Evolutionary conservation across 2,113 vertebrate species (phyloP).

Genomic region (Acanthochromis polyacanthus): DNA sequence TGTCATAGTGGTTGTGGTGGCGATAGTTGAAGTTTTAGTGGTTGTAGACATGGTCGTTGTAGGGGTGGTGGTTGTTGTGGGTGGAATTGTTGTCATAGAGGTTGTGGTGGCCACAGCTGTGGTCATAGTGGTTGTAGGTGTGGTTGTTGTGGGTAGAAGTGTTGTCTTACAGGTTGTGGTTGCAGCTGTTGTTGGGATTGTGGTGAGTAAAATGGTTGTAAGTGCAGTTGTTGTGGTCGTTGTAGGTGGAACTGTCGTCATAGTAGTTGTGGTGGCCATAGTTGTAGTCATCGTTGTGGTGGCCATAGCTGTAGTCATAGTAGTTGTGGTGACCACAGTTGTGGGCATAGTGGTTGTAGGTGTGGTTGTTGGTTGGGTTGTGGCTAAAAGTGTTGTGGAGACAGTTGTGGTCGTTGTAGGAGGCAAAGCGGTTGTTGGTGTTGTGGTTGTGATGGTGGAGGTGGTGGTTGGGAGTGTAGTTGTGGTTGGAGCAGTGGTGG

Average conservation of each 20-base stretch:
- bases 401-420: not conserved
- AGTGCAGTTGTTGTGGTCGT: constrained; percentile 26
- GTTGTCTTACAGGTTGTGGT: not conserved
- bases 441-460: not conserved
- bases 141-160: not conserved
- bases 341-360: not conserved
- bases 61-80: not conserved
- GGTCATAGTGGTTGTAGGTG: not conserved
- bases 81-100: not conserved
- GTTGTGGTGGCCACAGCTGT: not conserved
- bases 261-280: not conserved
- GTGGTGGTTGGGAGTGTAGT: not conserved
- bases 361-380: not conserved
- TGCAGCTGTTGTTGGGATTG: constrained; percentile 7
- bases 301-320: not conserved
- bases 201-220: not conserved
- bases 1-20: constrained; percentile 5
- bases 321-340: not conserved
- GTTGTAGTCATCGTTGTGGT: not conserved
- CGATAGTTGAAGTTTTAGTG: not conserved
- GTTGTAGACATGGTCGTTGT: not conserved
- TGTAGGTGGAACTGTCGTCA: constrained; percentile 6
- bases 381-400: not conserved
- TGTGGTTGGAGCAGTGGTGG: not conserved
- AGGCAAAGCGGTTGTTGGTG: not conserved